phyloP scores from a whole-genome alignment of 1,140 invertebrate genomes.

The Ctenoplectra terminalis region DNA sequence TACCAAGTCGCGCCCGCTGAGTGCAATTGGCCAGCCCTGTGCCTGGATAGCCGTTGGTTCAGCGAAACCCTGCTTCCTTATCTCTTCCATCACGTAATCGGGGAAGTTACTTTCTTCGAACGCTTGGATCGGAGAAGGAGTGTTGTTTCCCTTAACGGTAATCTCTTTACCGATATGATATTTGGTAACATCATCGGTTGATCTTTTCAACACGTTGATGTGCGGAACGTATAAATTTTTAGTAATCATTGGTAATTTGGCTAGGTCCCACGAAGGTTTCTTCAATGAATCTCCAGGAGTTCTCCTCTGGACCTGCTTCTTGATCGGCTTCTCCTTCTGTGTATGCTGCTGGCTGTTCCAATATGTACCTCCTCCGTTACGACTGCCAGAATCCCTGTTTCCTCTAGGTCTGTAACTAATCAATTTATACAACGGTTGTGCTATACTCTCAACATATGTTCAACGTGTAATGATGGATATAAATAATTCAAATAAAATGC shows the following conservation, averaged over 20 bases:
- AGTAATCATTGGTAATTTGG: conserved; percentile 90
- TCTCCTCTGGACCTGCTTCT: conserved; percentile 82
- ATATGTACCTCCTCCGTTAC: conserved; percentile 77
- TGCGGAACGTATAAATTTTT: conserved; percentile 97
- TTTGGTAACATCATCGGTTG: conserved; percentile 88
- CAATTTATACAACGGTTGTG: not conserved
- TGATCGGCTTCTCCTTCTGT: conserved; percentile 73
- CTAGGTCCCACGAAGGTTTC: conserved; percentile 93
- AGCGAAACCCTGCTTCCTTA: conserved; percentile 91
- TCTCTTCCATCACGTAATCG: conserved; percentile 90
- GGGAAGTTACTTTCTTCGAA: conserved; percentile 96
- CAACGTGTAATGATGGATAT: not conserved
- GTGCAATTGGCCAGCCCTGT: conserved; percentile 96
- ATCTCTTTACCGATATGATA: conserved; percentile 91
- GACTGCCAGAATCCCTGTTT: conserved; percentile 78
- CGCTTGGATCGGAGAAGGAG: conserved; percentile 92
- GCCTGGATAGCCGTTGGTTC: conserved; percentile 95
- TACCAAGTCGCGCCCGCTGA: conserved; percentile 95
- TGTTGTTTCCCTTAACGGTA: conserved; percentile 92
- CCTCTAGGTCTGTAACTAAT: conserved; percentile 76
- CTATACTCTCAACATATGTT: not conserved
- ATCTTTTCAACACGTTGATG: conserved; percentile 88
- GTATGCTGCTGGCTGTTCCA: conserved; percentile 81
- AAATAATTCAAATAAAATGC: not conserved
- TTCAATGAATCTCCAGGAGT: conserved; percentile 90